Evolutionary conservation across 2,113 vertebrate species (phyloP).

Genomic region (Tychaedon coryphoeus): DNA sequence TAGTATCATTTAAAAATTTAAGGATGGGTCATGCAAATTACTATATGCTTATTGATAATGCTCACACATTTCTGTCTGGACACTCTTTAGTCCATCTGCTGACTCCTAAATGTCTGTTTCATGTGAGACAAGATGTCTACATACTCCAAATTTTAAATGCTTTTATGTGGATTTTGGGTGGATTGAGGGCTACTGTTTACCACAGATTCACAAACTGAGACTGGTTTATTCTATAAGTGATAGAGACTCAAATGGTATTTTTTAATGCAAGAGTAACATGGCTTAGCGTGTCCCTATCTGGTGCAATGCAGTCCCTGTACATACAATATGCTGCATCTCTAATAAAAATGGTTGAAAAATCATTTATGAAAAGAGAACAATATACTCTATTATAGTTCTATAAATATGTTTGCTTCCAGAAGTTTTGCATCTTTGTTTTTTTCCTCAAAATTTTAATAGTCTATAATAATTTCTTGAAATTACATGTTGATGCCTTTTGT

Average conservation of each 20-base stretch:
- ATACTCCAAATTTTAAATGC: conserved; percentile 50
- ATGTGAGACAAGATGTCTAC: conserved; percentile 35
- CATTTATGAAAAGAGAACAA: conserved; percentile 55
- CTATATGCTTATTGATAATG: conserved; percentile 58
- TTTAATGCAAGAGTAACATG: conserved; percentile 52
- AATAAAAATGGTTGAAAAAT: conserved; percentile 67
- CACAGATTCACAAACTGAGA: conserved; percentile 42
- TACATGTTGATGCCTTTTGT: conserved; percentile 71
- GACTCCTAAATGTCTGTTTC: conserved; percentile 61
- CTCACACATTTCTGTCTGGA: conserved; percentile 58
- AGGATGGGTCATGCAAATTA: conserved; percentile 72
- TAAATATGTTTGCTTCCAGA: conserved; percentile 43
- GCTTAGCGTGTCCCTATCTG: conserved; percentile 63
- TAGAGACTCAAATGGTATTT: conserved; percentile 55
- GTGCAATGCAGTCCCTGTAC: conserved; percentile 72
- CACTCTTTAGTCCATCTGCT: conserved; percentile 52
- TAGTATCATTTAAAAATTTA: conserved; percentile 68
- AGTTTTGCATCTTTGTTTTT: conserved; percentile 33
- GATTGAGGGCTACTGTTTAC: conserved; percentile 60
- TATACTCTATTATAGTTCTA: not conserved
- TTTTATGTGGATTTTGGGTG: conserved; percentile 58
- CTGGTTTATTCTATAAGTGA: conserved; percentile 58
- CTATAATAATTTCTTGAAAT: conserved; percentile 63
- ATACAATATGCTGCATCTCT: conserved; percentile 68
- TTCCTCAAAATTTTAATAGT: conserved; percentile 56